Evolutionary conservation across 2,113 vertebrate genomes (phyloP).

Genomic region (Notarius lentiginosus): DNA sequence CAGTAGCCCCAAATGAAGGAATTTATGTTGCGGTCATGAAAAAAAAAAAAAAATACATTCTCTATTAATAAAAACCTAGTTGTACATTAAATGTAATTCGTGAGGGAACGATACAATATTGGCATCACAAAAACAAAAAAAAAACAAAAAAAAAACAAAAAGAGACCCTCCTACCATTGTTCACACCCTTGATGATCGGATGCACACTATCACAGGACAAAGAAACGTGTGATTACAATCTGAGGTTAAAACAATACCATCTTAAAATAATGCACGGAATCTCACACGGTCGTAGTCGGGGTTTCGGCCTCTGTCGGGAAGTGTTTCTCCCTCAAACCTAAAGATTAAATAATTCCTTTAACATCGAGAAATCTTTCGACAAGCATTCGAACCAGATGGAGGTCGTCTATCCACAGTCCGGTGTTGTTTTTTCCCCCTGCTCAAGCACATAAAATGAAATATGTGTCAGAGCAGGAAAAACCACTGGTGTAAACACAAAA

Average conservation of each 20-base stretch:
- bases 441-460: neutral
- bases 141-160: too few species aligned
- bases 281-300: neutral
- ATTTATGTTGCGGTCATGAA: constrained; percentile 2
- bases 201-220: constrained; percentile 1
- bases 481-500: neutral
- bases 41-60: constrained; percentile 35
- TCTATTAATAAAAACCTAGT: constrained; percentile 35
- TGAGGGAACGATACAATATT: constrained; percentile 29
- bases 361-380: neutral
- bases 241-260: constrained; percentile 20
- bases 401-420: neutral
- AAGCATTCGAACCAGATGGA: neutral
- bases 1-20: constrained; percentile 22
- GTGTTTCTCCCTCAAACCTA: neutral
- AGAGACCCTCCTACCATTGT: neutral
- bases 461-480: neutral
- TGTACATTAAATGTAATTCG: constrained; percentile 33
- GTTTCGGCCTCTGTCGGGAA: neutral
- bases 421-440: neutral
- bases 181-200: constrained; percentile 1
- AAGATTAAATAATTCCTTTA: constrained; percentile 2
- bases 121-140: constrained; percentile 33
- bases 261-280: constrained; percentile 21
- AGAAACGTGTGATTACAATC: neutral